Evolutionary conservation across 2,888 invertebrate genomes (phyloP).

Genomic region (Hoplodrina blanda): DNA sequence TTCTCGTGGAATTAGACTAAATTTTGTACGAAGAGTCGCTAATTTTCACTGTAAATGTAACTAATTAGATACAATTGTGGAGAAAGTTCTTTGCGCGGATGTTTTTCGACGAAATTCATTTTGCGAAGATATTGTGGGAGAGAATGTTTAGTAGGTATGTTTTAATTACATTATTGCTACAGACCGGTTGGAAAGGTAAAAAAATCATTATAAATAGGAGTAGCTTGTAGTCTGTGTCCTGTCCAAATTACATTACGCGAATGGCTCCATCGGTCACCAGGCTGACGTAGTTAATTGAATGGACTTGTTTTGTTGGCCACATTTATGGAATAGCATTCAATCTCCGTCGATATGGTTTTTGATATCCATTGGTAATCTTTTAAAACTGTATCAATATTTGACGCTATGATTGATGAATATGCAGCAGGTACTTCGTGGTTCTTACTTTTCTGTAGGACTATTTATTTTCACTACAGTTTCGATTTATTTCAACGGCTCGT

Average conservation of each 20-base stretch:
- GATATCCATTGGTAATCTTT: conserved; percentile 5
- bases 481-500: neutral
- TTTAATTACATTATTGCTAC: conserved; percentile 43
- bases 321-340: conserved; percentile 71
- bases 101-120: conserved; percentile 50
- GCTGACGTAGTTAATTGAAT: conserved; percentile 79
- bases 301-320: conserved; percentile 77
- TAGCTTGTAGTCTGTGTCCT: conserved; percentile 31
- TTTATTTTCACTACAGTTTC: neutral
- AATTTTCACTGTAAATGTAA: conserved; percentile 69
- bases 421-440: neutral
- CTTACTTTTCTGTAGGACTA: neutral
- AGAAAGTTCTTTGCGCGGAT: conserved; percentile 64
- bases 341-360: conserved; percentile 50
- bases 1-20: conserved; percentile 79
- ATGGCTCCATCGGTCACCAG: conserved; percentile 75
- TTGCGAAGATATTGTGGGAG: conserved; percentile 45
- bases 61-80: conserved; percentile 68
- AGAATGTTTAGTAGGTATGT: conserved; percentile 34
- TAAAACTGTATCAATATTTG: neutral
- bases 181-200: conserved; percentile 13
- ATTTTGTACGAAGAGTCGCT: conserved; percentile 69
- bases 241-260: conserved; percentile 77
- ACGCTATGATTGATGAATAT: conserved; percentile 4
- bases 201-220: conserved; percentile 28